Base-by-base conservation (phyloP, 1,140 invertebrate species). In the Helicoverpa armigera region DNA sequence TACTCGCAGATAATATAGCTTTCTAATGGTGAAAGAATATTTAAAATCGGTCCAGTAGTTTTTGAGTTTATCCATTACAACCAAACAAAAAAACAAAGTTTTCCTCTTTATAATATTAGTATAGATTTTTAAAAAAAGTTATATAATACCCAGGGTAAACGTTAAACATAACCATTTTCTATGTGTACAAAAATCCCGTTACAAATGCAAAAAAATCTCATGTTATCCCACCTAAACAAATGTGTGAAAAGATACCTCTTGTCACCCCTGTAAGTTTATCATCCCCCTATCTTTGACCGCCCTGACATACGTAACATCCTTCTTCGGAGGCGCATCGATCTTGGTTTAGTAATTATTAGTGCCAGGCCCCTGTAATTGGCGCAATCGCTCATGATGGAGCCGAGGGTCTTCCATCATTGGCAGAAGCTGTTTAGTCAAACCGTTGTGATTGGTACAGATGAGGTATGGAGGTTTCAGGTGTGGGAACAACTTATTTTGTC, bases 351-450 rank as follows among this genome's bases (percentile, higher is more conserved):
- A 83, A 82, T 88, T 81, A 82, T 82, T 76, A 70, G 54, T 73
- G 58, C 63, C 77, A 56, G 18, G 43, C 76, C 67, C 73, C 29
- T 78, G 58, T 88, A 88, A 88, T 88, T 88, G 84, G 84, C 60
- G 35, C 72, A 67, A 86, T 86, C 85, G 80, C 56, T 79, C 78
- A 84, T 63, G 56, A 35, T 16, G 9, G 0, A 23, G 31, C 67
- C 48, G 74, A 35, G 67, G 72, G 69, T 69, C 85, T 84, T 88
- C 83, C 83, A 81, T 88, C 84, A 84, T 82, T 86, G 86, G 81
- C 86, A 87, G 56, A 81, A 84, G 81, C 80, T 58, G 79, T 84
- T 82, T 35, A 65, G 75, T 85, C 63, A 51, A 67, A 53, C 31
- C 50, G 53, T 76, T 72, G 69, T 72, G 69, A 72, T 72, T 72